phyloP scores from a whole-genome alignment of 1,140 invertebrate genomes.

The Hydropsyche tenuis region DNA sequence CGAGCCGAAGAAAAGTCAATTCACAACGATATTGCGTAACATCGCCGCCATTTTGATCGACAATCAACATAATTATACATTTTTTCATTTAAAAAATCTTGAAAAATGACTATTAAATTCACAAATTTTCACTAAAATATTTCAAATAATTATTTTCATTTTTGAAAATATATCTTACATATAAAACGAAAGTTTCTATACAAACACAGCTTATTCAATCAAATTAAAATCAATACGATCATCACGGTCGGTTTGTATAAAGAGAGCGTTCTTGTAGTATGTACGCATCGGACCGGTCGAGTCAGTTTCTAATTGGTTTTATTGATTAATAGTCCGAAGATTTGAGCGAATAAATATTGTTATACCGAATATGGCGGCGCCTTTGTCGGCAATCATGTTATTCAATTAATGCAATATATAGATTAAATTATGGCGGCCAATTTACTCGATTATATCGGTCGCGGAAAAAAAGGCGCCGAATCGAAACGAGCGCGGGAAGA shows the following conservation, averaged over 20 bases:
- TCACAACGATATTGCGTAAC: too few species aligned
- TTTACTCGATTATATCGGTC: slow-evolving; percentile 22
- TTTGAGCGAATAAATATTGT: slow-evolving; percentile 30
- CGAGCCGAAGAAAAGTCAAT: too few species aligned
- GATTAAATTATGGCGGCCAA: slow-evolving; percentile 33
- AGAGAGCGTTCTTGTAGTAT: not conserved
- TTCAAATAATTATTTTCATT: too few species aligned
- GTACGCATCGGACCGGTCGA: slow-evolving; percentile 1
- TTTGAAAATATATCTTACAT: too few species aligned
- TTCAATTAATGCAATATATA: slow-evolving; percentile 31
- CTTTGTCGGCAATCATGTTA: slow-evolving; percentile 31
- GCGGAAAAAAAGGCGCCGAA: not conserved
- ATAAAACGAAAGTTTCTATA: too few species aligned
- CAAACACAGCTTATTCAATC: too few species aligned
- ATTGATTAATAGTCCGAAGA: slow-evolving; percentile 30
- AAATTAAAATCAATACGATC: not conserved
- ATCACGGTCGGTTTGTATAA: not conserved
- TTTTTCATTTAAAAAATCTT: too few species aligned
- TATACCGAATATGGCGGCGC: slow-evolving; percentile 34
- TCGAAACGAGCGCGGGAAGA: not conserved
- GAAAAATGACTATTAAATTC: too few species aligned
- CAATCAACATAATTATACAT: too few species aligned
- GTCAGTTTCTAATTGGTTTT: slow-evolving; percentile 34
- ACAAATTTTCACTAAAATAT: too few species aligned
- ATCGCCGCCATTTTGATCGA: too few species aligned